Percentiles rank a stretch among this genome's conserved stretches.
phyloP scores from a whole-genome alignment of 2,888 invertebrate species.

The Drosophila stalkeri region DNA sequence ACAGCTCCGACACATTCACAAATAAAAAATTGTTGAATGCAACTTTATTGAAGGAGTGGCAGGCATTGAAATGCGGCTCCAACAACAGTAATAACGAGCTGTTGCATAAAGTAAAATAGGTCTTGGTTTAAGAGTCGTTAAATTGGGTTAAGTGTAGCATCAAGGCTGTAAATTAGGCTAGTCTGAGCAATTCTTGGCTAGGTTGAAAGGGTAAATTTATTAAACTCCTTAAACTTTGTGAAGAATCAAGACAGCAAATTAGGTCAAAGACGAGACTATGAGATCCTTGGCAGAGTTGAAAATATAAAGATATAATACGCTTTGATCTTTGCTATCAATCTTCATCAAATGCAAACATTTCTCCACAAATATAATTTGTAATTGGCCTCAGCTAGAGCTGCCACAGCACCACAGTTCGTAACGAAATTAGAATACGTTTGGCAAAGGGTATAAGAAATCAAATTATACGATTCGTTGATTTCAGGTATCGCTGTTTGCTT shows the following conservation, averaged over 20 bases:
- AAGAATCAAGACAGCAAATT: neutral
- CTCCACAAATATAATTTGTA: neutral
- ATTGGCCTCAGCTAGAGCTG: neutral
- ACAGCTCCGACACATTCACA: neutral
- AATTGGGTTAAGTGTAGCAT: neutral
- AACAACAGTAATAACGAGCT: neutral
- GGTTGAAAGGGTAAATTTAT: neutral
- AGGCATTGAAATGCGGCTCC: neutral
- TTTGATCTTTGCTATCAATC: neutral
- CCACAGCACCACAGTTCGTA: neutral
- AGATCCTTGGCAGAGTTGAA: neutral
- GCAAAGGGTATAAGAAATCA: constrained; percentile 67
- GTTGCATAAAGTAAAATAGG: neutral
- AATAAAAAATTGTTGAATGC: neutral
- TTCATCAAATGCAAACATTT: neutral
- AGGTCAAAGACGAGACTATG: no score
- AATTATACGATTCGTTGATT: constrained; percentile 84
- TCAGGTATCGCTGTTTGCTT: constrained; percentile 79
- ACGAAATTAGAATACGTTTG: neutral
- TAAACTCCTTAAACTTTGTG: neutral
- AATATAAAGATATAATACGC: neutral
- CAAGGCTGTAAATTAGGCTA: neutral
- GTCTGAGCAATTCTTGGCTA: neutral
- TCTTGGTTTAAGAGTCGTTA: neutral
- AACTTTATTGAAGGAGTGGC: neutral